Evolutionary conservation across 2,797 vertebrate species (phyloP), one percentile per base, ranked within the genome.

Genomic region (Crypturellus tataupa): DNA sequence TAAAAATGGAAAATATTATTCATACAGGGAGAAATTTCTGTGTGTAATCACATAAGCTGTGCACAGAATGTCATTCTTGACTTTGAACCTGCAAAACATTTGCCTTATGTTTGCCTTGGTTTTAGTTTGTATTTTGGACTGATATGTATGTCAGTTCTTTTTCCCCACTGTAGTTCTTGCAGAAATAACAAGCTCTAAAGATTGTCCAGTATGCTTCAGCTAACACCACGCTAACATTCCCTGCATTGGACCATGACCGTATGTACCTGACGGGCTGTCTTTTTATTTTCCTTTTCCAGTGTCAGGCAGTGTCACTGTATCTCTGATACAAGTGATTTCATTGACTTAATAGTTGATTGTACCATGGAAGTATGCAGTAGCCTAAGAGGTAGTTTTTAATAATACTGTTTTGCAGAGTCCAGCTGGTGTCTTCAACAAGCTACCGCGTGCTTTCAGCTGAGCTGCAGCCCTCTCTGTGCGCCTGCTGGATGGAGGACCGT

Each of bases 311-410:
- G 84, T 95, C 93, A 93, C 75, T 46, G 18, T 80, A 62, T 78
- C 90, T 94, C 90, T 89, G 80, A 92, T 93, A 90, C 62, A 89
- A 94, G 87, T 95, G 68, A 95, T 95, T 96, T 96, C 90, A 93
- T 94, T 94, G 95, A 94, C 80, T 96, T 96, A 96, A 94, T 96
- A 92, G 95, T 81, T 94, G 82, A 73, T 77, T 84, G 42, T 73
- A 24, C 39, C 80, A 47, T 27, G 33, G 89, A 92, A 85, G 56
- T 95, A 89, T 79, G 59, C 70, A 19, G 8, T 86, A 89, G 80
- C 89, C 89, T 95, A 0, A 0, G 73, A 95, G 89, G 77, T 91
- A 2, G 25, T 39, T 76, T 87, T 86, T 93, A 95, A 89, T 94
- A 84, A 89, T 7, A 2, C n/a, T 84, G 51, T 72, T 92, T 73